A percentile compares a stretch with the other conserved stretches of the same genome.
These are phyloP conservation scores for Lagodon rhomboides DNA, from an alignment of 2,797 vertebrate species.

Conservation along the genomic window DNA sequence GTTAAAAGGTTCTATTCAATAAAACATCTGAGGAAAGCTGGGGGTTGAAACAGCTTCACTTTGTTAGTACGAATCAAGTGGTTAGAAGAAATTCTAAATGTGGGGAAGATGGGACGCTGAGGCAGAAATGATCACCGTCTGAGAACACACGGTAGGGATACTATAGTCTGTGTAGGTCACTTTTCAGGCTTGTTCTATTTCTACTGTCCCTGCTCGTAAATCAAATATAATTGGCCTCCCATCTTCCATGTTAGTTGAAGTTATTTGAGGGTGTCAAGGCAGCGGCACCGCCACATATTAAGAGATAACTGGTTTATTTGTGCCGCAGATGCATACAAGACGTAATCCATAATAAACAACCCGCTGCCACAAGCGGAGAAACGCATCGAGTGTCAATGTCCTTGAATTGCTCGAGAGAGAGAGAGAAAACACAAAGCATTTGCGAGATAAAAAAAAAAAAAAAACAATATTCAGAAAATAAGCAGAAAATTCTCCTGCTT, in stretches of 20 bases:
- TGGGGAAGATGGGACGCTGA: background rate
- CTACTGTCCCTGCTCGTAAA: background rate
- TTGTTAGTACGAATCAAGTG: background rate
- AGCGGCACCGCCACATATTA: background rate
- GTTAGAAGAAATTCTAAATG: slow-evolving; percentile 7
- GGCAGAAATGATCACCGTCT: background rate
- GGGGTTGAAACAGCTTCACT: background rate
- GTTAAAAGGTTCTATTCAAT: slow-evolving; percentile 8
- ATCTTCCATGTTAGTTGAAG: background rate
- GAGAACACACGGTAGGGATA: background rate
- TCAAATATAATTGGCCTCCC: background rate
- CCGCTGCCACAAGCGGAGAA: background rate
- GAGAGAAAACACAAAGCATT: background rate
- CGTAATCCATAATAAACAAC: background rate
- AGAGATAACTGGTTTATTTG: background rate
- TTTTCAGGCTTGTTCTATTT: background rate
- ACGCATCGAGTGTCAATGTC: background rate
- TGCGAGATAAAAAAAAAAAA: background rate
- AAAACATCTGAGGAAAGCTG: slow-evolving; percentile 34
- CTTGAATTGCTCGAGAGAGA: background rate
- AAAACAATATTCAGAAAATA: background rate
- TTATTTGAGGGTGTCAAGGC: background rate
- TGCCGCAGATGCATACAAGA: background rate
- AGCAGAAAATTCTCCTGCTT: too few species aligned
- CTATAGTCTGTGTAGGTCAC: too few species aligned